Percentiles rank a stretch among this genome's conserved stretches.
These are phyloP conservation scores for Exocentrus adspersus DNA, from an alignment of 2,888 invertebrate species.

Conservation along the genomic window DNA sequence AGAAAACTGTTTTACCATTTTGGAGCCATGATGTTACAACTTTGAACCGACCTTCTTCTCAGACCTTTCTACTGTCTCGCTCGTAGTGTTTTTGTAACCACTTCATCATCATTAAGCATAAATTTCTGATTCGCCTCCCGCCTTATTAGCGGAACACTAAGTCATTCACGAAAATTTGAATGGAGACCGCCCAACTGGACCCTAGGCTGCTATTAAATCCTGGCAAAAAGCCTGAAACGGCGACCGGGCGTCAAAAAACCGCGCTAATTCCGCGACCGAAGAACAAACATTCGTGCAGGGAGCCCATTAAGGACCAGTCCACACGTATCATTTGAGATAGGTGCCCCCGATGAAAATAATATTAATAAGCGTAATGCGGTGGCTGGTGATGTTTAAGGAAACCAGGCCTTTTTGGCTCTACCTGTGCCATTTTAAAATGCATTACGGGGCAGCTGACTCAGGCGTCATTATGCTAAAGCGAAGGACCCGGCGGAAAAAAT, in stretches of 20 bases:
- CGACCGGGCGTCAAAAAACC: conserved; percentile 6
- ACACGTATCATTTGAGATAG: conserved; percentile 13
- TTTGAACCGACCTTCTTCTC: too few relatives aligned
- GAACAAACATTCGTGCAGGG: conserved; percentile 18
- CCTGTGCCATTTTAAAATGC: conserved; percentile 50
- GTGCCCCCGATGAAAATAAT: conserved; percentile 19
- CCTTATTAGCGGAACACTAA: background rate
- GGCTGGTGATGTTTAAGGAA: conserved; percentile 36
- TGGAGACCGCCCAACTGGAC: background rate
- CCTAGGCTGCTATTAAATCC: background rate
- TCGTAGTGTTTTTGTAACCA: too few relatives aligned
- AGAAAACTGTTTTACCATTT: too few relatives aligned
- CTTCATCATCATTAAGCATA: too few relatives aligned
- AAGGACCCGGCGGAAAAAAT: conserved; percentile 25
- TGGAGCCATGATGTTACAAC: too few relatives aligned
- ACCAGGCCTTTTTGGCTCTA: conserved; percentile 36
- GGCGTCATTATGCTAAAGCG: conserved; percentile 28
- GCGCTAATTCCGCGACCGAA: conserved; percentile 10
- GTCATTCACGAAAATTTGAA: background rate
- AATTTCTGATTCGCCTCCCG: too few relatives aligned
- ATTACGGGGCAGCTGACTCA: conserved; percentile 49
- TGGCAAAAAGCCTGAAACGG: background rate
- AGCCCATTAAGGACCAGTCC: conserved; percentile 14
- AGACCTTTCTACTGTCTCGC: too few relatives aligned
- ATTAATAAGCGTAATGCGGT: conserved; percentile 37